These are phyloP conservation scores for Telmatherina bonti DNA, from an alignment of 2,797 vertebrate genomes.

Conservation along the genomic window DNA sequence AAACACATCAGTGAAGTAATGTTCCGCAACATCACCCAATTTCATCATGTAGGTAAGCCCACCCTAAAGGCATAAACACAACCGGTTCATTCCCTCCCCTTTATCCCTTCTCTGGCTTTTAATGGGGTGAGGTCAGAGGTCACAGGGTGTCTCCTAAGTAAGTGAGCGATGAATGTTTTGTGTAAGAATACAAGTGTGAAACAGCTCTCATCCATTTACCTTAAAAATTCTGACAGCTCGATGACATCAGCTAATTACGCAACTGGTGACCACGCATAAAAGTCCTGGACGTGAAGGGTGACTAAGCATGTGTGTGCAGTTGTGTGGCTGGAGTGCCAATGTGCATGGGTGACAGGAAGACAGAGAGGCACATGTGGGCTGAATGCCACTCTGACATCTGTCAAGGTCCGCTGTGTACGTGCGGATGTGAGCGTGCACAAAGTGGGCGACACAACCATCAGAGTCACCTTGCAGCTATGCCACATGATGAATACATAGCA, in stretches of 20 bases:
- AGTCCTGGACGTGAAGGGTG: conserved; percentile 43
- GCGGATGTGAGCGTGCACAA: conserved; percentile 39
- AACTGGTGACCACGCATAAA: conserved; percentile 44
- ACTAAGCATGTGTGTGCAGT: conserved; percentile 41
- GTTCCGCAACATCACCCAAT: conserved; percentile 32
- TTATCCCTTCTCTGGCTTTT: conserved; percentile 13
- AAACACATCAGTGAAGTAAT: conserved; percentile 11
- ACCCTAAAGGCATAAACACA: conserved; percentile 12
- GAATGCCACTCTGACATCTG: conserved; percentile 69
- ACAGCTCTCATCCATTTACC: conserved; percentile 38
- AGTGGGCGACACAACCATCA: conserved; percentile 50
- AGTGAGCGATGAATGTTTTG: neutral
- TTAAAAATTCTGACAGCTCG: no score
- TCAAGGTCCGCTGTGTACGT: conserved; percentile 49
- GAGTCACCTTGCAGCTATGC: conserved; percentile 80
- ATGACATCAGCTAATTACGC: conserved; percentile 64
- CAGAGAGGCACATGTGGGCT: conserved; percentile 39
- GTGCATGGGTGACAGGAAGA: conserved; percentile 13
- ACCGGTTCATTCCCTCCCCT: conserved; percentile 9
- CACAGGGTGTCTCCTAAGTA: conserved; percentile 28
- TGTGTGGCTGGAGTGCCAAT: conserved; percentile 16
- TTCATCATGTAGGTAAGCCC: conserved; percentile 11
- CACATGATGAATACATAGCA: conserved; percentile 69
- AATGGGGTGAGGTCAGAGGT: conserved; percentile 48
- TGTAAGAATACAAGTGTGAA: neutral